Percentiles rank a stretch among this genome's conserved stretches.
phyloP scores from a whole-genome alignment of 92 coral and sea anemone genomes.

The Epizoanthus fatuus region DNA sequence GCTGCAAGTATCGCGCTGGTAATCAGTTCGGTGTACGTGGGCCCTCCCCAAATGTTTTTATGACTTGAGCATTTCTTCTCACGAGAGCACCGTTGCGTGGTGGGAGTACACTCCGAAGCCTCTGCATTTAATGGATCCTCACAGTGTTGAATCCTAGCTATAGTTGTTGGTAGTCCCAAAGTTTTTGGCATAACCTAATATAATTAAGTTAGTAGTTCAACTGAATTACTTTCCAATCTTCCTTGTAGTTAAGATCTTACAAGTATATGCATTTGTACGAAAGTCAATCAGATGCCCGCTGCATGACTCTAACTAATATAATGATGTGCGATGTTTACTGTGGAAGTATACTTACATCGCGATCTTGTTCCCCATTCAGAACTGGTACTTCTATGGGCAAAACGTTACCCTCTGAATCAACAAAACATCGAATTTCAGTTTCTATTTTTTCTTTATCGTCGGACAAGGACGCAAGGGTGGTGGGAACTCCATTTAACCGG shows the following conservation, averaged over 20 bases:
- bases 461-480: not conserved
- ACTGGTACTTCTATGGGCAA: slow-evolving; percentile 27
- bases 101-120: not conserved
- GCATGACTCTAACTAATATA: not conserved
- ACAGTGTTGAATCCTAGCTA: not conserved
- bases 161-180: not conserved
- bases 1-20: slow-evolving; percentile 40
- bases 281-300: not conserved
- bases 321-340: slow-evolving; percentile 24
- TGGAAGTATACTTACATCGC: slow-evolving; percentile 13
- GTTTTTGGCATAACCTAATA: not conserved
- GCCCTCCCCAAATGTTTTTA: slow-evolving; percentile 35
- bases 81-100: slow-evolving; percentile 6
- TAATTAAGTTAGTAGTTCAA: no score
- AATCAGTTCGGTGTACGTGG: slow-evolving; percentile 33
- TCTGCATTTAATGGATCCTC: not conserved
- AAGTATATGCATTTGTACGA: no score
- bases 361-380: not conserved
- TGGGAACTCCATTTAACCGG: not conserved
- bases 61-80: not conserved
- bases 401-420: slow-evolving; percentile 24
- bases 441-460: not conserved
- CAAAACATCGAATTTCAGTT: slow-evolving; percentile 33
- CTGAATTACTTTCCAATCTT: no score
- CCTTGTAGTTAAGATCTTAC: no score